Conservation (phyloP, 2,888 invertebrate genomes). For the Drosophila nr. perissopoda region DNA sequence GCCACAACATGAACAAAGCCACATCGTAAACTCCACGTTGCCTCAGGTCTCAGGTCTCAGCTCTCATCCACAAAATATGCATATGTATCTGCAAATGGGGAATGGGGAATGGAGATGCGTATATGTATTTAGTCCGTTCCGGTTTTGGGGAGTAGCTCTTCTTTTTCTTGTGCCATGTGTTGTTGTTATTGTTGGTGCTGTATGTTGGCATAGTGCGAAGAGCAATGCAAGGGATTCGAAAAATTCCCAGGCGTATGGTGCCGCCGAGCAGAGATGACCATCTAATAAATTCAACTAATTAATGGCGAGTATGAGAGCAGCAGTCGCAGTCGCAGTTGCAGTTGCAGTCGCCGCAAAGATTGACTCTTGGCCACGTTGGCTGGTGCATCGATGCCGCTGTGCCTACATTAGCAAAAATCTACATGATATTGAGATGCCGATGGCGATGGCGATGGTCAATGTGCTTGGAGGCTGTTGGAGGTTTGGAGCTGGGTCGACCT, state of each 20-base stretch:
- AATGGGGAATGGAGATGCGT: slow-evolving; percentile 37
- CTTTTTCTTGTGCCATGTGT: not conserved
- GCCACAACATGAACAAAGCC: slow-evolving; percentile 73
- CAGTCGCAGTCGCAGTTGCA: slow-evolving; percentile 24
- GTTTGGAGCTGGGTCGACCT: not conserved
- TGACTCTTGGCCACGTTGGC: slow-evolving; percentile 48
- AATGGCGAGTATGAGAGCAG: slow-evolving; percentile 83
- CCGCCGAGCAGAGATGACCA: slow-evolving; percentile 72
- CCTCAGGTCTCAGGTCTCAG: not conserved
- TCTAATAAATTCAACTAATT: slow-evolving; percentile 85
- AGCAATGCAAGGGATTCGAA: slow-evolving; percentile 78
- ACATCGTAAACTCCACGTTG: slow-evolving; percentile 65
- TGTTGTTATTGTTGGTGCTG: not conserved
- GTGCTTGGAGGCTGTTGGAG: not conserved
- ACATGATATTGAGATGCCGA: slow-evolving; percentile 82
- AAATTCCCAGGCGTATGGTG: slow-evolving; percentile 79
- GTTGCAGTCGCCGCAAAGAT: slow-evolving; percentile 61
- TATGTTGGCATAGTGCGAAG: slow-evolving; percentile 68
- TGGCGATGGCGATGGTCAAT: slow-evolving; percentile 44
- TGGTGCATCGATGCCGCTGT: slow-evolving; percentile 27
- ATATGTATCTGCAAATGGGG: slow-evolving; percentile 1
- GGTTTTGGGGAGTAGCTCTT: slow-evolving; percentile 34
- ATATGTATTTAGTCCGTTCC: slow-evolving; percentile 47
- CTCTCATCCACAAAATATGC: slow-evolving; percentile 2
- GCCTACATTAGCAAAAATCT: slow-evolving; percentile 80